Evolutionary conservation across 2,797 vertebrate genomes (phyloP).

Genomic region (Columba guinea): DNA sequence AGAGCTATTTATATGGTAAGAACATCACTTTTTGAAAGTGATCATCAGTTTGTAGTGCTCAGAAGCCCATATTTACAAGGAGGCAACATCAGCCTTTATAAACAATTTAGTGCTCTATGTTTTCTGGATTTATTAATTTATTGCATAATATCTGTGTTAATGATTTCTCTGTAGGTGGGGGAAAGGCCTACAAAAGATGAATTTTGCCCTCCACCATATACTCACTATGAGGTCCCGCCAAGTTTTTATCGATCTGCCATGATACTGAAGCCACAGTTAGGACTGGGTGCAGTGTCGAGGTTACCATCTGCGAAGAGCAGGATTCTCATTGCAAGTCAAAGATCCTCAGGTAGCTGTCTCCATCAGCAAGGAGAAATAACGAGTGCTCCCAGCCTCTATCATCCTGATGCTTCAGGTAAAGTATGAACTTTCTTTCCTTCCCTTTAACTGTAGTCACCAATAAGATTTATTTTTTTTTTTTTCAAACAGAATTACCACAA

Average conservation of each 20-base stretch:
- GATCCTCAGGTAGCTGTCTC: constrained; percentile 77
- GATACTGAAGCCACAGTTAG: constrained; percentile 90
- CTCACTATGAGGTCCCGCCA: constrained; percentile 81
- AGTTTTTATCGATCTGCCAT: constrained; percentile 87
- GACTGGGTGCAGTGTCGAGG: constrained; percentile 88
- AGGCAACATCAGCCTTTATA: neutral
- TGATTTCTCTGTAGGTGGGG: constrained; percentile 67
- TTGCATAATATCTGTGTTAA: neutral
- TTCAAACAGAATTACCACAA: neutral
- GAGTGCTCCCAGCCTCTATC: constrained; percentile 70
- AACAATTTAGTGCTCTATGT: neutral
- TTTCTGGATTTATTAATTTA: neutral
- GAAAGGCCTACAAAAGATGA: constrained; percentile 78
- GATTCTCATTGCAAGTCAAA: constrained; percentile 84
- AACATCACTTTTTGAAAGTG: neutral
- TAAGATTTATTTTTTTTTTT: neutral
- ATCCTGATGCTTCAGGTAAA: constrained; percentile 84
- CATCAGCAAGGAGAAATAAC: constrained; percentile 82
- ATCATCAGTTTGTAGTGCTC: neutral
- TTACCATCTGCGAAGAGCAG: constrained; percentile 86
- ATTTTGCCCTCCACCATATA: constrained; percentile 74
- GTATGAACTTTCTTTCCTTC: neutral
- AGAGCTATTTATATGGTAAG: fast-evolving
- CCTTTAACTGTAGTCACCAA: neutral
- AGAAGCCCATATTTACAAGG: neutral